Conservation (phyloP, 2,888 invertebrate species). For the Amblyteles armatorius region DNA sequence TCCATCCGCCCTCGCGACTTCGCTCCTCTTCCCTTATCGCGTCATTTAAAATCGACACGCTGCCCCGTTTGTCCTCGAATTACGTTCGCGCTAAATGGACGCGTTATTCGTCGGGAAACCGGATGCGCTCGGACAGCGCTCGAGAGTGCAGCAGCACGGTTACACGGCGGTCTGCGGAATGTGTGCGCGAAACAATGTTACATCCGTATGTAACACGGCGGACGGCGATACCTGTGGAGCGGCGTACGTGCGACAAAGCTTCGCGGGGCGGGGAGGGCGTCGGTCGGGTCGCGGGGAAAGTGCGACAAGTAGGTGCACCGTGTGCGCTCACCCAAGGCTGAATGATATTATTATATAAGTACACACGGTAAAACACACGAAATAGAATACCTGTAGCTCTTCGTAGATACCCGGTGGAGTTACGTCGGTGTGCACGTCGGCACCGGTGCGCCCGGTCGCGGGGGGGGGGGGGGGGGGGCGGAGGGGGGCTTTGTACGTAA, state of each 20-base stretch:
- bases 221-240: conserved; percentile 2
- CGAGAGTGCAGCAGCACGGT: conserved; percentile 31
- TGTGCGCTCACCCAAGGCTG: conserved; percentile 7
- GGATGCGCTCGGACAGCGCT: conserved; percentile 11
- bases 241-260: neutral
- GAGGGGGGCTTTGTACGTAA: conserved; percentile 52
- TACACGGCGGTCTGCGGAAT: neutral
- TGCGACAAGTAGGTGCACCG: conserved; percentile 21
- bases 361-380: conserved; percentile 45
- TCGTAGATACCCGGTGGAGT: conserved; percentile 14
- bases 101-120: no score
- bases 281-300: neutral
- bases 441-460: neutral
- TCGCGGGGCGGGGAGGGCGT: neutral
- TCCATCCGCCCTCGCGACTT: conserved; percentile 20
- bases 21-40: conserved; percentile 54
- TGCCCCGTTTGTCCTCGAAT: conserved; percentile 48
- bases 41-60: conserved; percentile 49
- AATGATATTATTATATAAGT: conserved; percentile 36
- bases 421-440: conserved; percentile 38
- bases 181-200: conserved; percentile 7
- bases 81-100: conserved; percentile 60
- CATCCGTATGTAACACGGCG: neutral
- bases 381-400: conserved; percentile 56
- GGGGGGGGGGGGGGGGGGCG: neutral